A percentile compares a stretch with the other conserved stretches of the same genome.
These are phyloP conservation scores for Odocoileus virginianus DNA, from an alignment of 2,113 vertebrate species.

Conservation along the genomic window DNA sequence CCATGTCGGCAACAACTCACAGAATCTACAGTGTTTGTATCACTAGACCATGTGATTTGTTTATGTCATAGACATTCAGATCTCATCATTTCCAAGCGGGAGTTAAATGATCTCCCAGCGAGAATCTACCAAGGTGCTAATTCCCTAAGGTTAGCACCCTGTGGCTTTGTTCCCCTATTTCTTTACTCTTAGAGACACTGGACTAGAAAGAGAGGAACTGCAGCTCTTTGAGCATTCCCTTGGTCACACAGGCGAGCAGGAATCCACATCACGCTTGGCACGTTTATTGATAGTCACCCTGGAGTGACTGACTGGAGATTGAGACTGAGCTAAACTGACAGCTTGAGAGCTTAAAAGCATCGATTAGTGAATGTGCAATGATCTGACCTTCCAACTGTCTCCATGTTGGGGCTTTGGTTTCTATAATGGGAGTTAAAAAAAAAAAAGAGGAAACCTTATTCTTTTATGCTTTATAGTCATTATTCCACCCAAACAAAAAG, in stretches of 20 bases:
- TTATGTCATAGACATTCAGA: neutral
- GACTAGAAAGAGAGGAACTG: neutral
- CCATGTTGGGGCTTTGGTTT: neutral
- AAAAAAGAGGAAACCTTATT: neutral
- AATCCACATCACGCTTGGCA: neutral
- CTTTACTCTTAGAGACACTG: neutral
- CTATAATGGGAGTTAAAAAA: neutral
- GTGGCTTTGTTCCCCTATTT: neutral
- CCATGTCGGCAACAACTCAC: neutral
- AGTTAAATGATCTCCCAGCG: neutral
- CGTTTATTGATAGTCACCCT: slow-evolving; percentile 20
- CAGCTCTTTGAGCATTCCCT: neutral
- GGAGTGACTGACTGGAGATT: slow-evolving; percentile 12
- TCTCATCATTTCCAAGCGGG: neutral
- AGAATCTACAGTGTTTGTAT: neutral
- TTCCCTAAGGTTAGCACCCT: neutral
- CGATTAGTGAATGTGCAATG: neutral
- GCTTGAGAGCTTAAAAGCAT: slow-evolving; percentile 50
- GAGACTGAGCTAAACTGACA: slow-evolving; percentile 40
- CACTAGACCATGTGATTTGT: neutral
- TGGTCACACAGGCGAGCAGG: neutral
- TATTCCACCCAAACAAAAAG: neutral
- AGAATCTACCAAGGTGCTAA: neutral
- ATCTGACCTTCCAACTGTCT: slow-evolving; percentile 8
- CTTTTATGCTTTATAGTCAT: neutral